These are phyloP conservation scores for Glandiceps talaboti DNA, from an alignment of 53 echinoderm and acorn worm genomes.

Conservation along the genomic window DNA sequence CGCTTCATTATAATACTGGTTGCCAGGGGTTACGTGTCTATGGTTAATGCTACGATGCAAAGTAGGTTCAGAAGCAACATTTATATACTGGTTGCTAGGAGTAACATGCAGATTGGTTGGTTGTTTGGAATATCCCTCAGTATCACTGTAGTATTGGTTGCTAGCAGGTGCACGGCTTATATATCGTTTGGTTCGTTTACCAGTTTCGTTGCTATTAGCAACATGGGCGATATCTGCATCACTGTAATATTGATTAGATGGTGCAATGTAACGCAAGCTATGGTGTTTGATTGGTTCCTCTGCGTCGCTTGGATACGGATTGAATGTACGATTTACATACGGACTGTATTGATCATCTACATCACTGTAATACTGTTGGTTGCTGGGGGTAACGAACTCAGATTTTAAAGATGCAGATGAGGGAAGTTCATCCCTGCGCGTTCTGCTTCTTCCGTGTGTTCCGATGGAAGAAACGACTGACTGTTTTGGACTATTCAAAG, in stretches of 20 bases:
- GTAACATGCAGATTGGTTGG: neutral
- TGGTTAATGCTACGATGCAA: too few species aligned
- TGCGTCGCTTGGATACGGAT: too few species aligned
- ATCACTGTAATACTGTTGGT: neutral
- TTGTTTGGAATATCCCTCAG: neutral
- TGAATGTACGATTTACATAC: neutral
- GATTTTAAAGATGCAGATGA: neutral
- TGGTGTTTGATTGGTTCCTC: too few species aligned
- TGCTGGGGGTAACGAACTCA: neutral
- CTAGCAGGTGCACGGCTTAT: too few species aligned
- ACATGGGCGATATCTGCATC: neutral
- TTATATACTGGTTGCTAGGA: too few species aligned
- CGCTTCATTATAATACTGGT: too few species aligned
- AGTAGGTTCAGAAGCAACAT: too few species aligned
- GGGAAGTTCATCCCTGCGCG: neutral
- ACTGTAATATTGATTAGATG: neutral
- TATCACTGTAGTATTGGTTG: neutral
- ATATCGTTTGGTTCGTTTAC: neutral
- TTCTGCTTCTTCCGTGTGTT: neutral
- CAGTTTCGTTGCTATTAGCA: neutral
- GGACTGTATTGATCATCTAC: neutral
- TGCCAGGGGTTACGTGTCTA: too few species aligned
- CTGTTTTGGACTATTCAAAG: neutral
- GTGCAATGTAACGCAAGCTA: neutral
- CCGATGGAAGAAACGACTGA: too few species aligned